These are phyloP conservation scores for Drosophila hydei DNA, from an alignment of 1,140 invertebrate genomes.

Conservation along the genomic window DNA sequence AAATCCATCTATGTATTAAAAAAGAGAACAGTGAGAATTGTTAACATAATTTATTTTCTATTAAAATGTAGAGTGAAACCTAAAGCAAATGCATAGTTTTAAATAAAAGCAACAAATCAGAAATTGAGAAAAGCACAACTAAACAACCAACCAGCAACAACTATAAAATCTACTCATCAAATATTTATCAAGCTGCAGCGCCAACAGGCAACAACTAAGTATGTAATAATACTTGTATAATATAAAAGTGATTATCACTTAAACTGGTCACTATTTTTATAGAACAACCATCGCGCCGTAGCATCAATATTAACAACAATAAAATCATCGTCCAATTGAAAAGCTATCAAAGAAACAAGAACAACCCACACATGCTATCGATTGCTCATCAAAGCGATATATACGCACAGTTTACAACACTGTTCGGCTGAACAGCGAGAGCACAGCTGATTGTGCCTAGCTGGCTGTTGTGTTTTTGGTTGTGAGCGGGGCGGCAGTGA, in stretches of 20 bases:
- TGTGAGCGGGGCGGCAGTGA: slow-evolving; percentile 44
- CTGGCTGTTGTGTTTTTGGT: slow-evolving; percentile 40
- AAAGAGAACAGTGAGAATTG: slow-evolving; percentile 23
- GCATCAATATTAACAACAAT: slow-evolving; percentile 19
- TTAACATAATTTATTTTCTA: slow-evolving; percentile 25
- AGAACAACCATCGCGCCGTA: slow-evolving; percentile 27
- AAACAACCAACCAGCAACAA: slow-evolving; percentile 5
- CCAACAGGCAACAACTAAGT: slow-evolving; percentile 44
- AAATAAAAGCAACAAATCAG: slow-evolving; percentile 46
- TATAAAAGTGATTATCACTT: slow-evolving; percentile 50
- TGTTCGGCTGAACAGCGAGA: slow-evolving; percentile 43
- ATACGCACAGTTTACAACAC: slow-evolving; percentile 60
- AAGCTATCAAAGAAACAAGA: slow-evolving; percentile 4
- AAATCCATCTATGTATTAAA: slow-evolving; percentile 30
- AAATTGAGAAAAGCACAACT: slow-evolving; percentile 51
- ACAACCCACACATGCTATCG: slow-evolving; percentile 44
- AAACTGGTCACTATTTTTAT: slow-evolving; percentile 66
- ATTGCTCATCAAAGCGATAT: slow-evolving; percentile 54
- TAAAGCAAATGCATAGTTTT: slow-evolving; percentile 46
- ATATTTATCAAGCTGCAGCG: slow-evolving; percentile 7
- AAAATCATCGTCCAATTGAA: slow-evolving; percentile 42
- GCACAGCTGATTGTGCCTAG: slow-evolving; percentile 66
- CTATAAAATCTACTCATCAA: slow-evolving; percentile 19
- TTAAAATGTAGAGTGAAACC: slow-evolving; percentile 54
- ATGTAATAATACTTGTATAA: slow-evolving; percentile 34